Evolutionary conservation across 1,140 invertebrate species (phyloP).

Genomic region (Diuraphis noxia): DNA sequence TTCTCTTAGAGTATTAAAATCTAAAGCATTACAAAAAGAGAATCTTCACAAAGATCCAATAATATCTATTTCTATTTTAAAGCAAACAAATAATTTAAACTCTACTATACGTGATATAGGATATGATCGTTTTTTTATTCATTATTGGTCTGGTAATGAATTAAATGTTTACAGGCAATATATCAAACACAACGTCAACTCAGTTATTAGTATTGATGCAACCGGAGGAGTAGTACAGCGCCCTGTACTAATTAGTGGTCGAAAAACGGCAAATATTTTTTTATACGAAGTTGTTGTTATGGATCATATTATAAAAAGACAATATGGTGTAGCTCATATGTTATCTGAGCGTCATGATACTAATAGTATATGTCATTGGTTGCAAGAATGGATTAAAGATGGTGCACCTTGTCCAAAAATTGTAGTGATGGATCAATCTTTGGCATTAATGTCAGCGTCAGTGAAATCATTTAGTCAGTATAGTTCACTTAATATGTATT

Average conservation of each 20-base stretch:
- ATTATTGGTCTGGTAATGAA: no score
- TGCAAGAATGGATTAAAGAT: slow-evolving; percentile 3
- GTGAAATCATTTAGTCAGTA: not conserved
- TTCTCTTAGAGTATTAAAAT: not conserved
- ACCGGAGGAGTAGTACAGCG: not conserved
- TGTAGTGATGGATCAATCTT: not conserved
- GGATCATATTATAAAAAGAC: not conserved
- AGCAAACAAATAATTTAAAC: not conserved
- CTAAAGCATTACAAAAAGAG: not conserved
- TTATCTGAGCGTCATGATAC: not conserved
- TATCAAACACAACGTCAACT: not conserved
- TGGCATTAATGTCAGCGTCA: not conserved
- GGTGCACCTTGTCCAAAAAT: not conserved
- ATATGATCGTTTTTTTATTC: not conserved
- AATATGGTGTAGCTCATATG: not conserved
- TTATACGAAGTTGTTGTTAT: slow-evolving; percentile 10
- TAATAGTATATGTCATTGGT: slow-evolving; percentile 4
- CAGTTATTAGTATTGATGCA: not conserved
- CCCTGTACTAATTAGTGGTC: not conserved
- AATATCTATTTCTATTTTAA: not conserved
- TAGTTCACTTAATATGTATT: not conserved
- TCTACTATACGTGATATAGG: not conserved
- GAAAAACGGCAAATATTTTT: not conserved
- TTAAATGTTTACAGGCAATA: not conserved
- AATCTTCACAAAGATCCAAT: not conserved